Conservation (phyloP, 2,888 invertebrate species). For the Prenolepis imparis region DNA sequence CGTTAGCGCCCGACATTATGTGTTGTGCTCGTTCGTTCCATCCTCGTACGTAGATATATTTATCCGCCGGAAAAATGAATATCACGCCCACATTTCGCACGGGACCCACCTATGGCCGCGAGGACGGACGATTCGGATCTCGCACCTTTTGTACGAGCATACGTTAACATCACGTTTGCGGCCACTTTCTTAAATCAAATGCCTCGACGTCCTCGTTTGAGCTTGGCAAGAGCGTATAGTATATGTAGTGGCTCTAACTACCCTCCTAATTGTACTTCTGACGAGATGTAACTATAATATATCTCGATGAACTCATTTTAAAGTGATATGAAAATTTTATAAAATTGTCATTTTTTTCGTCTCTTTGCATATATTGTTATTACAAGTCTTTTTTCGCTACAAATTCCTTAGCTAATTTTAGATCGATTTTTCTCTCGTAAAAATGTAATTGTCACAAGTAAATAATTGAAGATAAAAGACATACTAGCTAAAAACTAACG, state of each 20-base stretch:
- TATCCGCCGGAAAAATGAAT: conserved; percentile 55
- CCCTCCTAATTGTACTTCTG: background rate
- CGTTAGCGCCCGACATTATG: conserved; percentile 44
- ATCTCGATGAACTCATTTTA: background rate
- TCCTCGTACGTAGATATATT: conserved; percentile 45
- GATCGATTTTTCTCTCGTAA: background rate
- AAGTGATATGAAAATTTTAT: background rate
- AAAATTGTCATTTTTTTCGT: background rate
- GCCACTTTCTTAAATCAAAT: conserved; percentile 73
- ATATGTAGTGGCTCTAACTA: background rate
- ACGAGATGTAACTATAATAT: background rate
- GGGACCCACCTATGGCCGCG: conserved; percentile 69
- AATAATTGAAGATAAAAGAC: background rate
- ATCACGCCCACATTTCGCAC: conserved; percentile 73
- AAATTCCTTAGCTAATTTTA: background rate
- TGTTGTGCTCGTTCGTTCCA: background rate
- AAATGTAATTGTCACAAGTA: background rate
- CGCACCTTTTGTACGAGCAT: conserved; percentile 58
- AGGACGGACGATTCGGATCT: conserved; percentile 57
- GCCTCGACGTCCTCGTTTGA: background rate
- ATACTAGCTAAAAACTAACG: background rate
- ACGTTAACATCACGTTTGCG: conserved; percentile 74
- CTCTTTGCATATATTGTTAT: background rate
- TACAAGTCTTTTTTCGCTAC: background rate
- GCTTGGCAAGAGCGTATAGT: background rate